Evolutionary conservation across 2,888 invertebrate species (phyloP).

Genomic region (Trichogramma dendrolimi): DNA sequence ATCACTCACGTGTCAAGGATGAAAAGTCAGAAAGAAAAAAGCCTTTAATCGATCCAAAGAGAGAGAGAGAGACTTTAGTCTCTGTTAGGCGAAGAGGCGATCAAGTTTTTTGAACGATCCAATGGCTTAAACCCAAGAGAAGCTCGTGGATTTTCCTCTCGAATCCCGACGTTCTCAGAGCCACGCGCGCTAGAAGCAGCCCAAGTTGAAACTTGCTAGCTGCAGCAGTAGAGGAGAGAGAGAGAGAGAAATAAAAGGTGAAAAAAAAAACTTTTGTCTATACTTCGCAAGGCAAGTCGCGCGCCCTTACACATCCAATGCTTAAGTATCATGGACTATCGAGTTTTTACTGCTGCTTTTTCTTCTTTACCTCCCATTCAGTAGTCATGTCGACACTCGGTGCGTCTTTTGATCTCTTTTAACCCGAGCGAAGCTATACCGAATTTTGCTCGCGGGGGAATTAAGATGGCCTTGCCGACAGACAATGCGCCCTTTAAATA

Average conservation of each 20-base stretch:
- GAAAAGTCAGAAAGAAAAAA: constrained; percentile 21
- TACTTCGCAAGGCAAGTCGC: background rate
- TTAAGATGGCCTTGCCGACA: too few species aligned
- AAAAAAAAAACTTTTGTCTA: too few species aligned
- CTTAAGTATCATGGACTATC: background rate
- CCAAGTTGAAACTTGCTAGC: background rate
- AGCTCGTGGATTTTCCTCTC: constrained; percentile 17
- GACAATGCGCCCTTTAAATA: background rate
- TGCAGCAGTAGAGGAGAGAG: background rate
- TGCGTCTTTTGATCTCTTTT: too few species aligned
- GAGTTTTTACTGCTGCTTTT: background rate
- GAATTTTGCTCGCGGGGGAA: too few species aligned
- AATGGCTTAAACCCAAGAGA: constrained; percentile 14
- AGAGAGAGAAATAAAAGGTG: background rate
- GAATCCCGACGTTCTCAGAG: constrained; percentile 11
- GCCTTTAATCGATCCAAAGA: constrained; percentile 23
- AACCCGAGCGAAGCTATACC: too few species aligned
- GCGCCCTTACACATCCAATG: background rate
- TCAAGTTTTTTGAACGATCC: constrained; percentile 26
- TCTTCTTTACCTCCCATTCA: background rate
- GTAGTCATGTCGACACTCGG: too few species aligned
- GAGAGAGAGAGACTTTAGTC: background rate
- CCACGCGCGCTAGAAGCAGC: constrained; percentile 8
- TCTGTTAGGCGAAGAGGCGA: constrained; percentile 9
- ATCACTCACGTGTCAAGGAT: constrained; percentile 12